Base-by-base conservation (phyloP, 2,113 vertebrate genomes). In the Cathartes aura region DNA sequence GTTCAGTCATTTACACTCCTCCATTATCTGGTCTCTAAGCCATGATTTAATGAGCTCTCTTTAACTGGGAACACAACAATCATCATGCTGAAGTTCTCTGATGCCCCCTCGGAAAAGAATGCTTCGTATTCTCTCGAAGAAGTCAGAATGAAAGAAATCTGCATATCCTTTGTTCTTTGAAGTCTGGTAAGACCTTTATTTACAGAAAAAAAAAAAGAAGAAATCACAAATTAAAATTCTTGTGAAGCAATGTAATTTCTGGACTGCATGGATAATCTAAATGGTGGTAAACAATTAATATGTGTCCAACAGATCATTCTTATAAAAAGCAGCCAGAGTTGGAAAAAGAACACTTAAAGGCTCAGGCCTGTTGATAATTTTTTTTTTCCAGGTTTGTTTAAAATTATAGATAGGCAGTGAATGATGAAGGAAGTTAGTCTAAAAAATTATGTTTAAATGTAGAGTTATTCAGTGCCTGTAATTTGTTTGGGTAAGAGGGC, bases 1-100 rank as follows among this genome's bases (percentile, higher is more conserved):
- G 87, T 75, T 95, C 70, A 85, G 67, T 59, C 52, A 53, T 74
- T 91, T 75, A 60, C 15, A n/a, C 45, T 80, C 19, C 21, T 26
- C 52, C 68, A n/a, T 91, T 97, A 71, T 68, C 52, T 64, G 21
- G 21, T 94, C 56, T 90, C 68, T 82, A 85, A 93, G 43, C 64
- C 32, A 60, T 79, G 43, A 85, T 82, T 93, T 94, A 86, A 95
- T 80, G 91, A 95, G 81, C 26, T 75, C 15, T 84, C 72, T 83
- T 84, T 84, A 89, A 78, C n/a, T 82, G 68, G 67, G 56, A 78
- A 82, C 34, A 82, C 52, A 90, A 23, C n/a, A 87, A 52, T 68
- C 8, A 3, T 93, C 48, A 30, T 9, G 23, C 43, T 63, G 29
- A 82, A 89, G 60, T 74, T 87, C 87, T 93, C 60, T 72, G 60